Conservation (phyloP, 2,797 vertebrate genomes). For the Sebastes nivosus region DNA sequence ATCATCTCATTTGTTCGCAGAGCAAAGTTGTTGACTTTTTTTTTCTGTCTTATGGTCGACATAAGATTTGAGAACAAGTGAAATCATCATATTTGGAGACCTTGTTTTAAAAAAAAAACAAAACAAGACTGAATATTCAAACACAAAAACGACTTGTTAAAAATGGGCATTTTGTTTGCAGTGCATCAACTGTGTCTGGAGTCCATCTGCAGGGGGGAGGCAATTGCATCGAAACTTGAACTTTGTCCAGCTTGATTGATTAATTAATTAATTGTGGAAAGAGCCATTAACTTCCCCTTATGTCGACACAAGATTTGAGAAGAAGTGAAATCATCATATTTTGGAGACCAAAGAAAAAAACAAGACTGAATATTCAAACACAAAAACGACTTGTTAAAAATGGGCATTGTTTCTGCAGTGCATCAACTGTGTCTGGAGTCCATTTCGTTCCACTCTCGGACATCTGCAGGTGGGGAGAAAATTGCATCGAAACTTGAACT, state of each 20-base stretch:
- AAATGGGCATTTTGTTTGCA: conserved; percentile 15
- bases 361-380: neutral
- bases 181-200: conserved; percentile 38
- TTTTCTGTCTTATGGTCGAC: neutral
- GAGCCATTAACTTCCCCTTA: conserved; percentile 88
- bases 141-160: conserved; percentile 9
- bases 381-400: conserved; percentile 15
- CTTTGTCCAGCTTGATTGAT: too few relatives aligned
- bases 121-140: neutral
- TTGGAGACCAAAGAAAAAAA: too few relatives aligned
- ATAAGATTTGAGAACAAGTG: too few relatives aligned
- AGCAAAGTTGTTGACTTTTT: neutral
- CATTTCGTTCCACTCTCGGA: conserved; percentile 34
- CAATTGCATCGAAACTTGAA: neutral
- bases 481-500: conserved; percentile 55
- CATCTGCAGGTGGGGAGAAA: conserved; percentile 38
- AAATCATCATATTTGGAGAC: too few relatives aligned
- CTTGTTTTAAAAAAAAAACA: neutral
- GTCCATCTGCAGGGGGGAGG: neutral
- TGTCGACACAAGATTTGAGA: neutral
- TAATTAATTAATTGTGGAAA: conserved; percentile 42
- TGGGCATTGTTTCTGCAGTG: conserved; percentile 10
- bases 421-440: conserved; percentile 39
- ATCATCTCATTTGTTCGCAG: neutral
- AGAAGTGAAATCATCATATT: neutral